Base-by-base conservation (phyloP, 2,113 vertebrate genomes). In the Calypte anna region DNA sequence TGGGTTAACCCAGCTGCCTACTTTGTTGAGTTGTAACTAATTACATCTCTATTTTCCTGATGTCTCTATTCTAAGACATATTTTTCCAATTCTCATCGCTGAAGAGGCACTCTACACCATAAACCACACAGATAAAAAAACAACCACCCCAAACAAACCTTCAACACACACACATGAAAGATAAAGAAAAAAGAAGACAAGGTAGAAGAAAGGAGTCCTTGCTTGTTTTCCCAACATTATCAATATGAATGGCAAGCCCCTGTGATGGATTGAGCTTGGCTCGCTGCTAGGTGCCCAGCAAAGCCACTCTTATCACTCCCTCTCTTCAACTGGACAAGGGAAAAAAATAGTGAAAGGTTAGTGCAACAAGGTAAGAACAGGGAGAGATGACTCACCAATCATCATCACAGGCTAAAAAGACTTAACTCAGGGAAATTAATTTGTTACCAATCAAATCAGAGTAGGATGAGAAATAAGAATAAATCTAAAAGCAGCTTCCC, bases 151-250 rank as follows among this genome's bases (percentile, higher is more conserved):
- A 22, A 57, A 72, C 36, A 54, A 30, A 3, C 4, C 6, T 17
- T 0, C 0, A 43, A 36, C 7, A 48, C 4, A 31, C 16, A 25
- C 4, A 18, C 2, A 12, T 20, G 30, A 13, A 67, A 33, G 6
- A 24, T 21, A n/a, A 72, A 53, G 5, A 25, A 15, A 23, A 64
- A 54, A 75, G 57, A 50, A 63, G 10, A 31, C 4, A 59, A 59
- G 2, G 12, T 28, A 51, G 4, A 51, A 4, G 22, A 73, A 85
- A 66, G 14, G 5, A 22, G 61, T 6, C 1, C 22, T 46, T n/a
- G 38, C 14, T 51, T 61, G 21, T 61, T 61, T 54, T 40, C 59
- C 11, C 33, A 73, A 17, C 2, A 15, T 24, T 38, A 22, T 12
- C 30, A 68, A 8, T 6, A 2, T 50, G 25, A 83, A 16, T 4